These are phyloP conservation scores for Fukomys damarensis DNA, from an alignment of 2,113 vertebrate species.

Conservation along the genomic window DNA sequence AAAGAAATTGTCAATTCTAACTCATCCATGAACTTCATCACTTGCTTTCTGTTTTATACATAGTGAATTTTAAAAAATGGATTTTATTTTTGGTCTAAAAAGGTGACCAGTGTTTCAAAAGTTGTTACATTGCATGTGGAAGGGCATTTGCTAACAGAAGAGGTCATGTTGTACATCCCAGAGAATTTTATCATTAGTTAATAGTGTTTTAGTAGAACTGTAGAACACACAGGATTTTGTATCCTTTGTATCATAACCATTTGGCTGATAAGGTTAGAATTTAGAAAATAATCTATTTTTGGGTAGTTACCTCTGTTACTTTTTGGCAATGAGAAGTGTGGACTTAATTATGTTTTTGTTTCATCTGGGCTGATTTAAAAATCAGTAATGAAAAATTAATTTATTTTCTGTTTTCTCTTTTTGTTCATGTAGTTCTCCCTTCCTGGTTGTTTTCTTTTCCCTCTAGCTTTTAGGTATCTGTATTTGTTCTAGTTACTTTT, in stretches of 20 bases:
- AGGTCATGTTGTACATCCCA: not conserved
- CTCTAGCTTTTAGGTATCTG: not conserved
- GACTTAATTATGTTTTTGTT: not conserved
- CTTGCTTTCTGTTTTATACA: not conserved
- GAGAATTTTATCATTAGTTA: not conserved
- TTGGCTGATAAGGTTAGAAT: not conserved
- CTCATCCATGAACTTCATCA: not conserved
- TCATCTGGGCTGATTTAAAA: not conserved
- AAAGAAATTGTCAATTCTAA: not conserved
- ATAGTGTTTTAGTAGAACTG: not conserved
- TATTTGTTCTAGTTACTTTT: not conserved
- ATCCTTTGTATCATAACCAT: not conserved
- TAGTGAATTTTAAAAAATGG: not conserved
- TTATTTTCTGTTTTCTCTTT: not conserved
- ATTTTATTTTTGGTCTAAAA: not conserved
- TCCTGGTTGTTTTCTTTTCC: not conserved
- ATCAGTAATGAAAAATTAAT: not conserved
- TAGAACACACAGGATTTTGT: not conserved
- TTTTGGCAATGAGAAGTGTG: not conserved
- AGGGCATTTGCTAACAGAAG: not conserved
- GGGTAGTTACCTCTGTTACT: not conserved
- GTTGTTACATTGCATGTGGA: not conserved
- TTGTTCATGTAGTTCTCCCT: not conserved
- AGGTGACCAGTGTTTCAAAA: not conserved
- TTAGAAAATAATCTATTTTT: not conserved